Conservation (phyloP, 2,888 invertebrate species). For the Acleris literana region DNA sequence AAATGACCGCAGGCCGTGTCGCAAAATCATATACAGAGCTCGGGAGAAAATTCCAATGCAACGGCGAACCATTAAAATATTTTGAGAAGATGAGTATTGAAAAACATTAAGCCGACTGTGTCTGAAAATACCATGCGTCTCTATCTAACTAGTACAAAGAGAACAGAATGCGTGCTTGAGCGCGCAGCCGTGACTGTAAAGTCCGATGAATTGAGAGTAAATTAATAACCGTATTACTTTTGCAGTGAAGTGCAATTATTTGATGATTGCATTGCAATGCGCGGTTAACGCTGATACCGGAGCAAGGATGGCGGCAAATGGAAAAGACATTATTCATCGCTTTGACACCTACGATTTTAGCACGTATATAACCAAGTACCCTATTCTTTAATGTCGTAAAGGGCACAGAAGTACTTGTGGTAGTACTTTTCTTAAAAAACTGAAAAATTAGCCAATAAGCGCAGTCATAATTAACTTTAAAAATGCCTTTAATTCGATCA, state of each 20-base stretch:
- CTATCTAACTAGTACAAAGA: background rate
- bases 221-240: constrained; percentile 83
- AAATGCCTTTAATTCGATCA: too few species aligned
- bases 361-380: background rate
- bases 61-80: too few species aligned
- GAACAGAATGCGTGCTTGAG: constrained; percentile 33
- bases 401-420: too few species aligned
- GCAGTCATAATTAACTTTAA: too few species aligned
- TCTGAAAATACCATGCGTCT: background rate
- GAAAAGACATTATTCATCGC: constrained; percentile 31
- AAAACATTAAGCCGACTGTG: too few species aligned
- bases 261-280: constrained; percentile 76
- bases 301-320: background rate
- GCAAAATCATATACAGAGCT: too few species aligned
- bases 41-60: too few species aligned
- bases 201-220: constrained; percentile 69
- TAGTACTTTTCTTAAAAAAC: too few species aligned
- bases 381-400: background rate
- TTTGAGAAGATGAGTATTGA: too few species aligned
- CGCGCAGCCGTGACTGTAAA: constrained; percentile 56
- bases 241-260: constrained; percentile 81
- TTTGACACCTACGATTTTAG: constrained; percentile 3
- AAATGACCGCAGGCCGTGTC: too few species aligned
- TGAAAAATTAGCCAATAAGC: too few species aligned
- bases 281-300: constrained; percentile 58